Percentiles rank a stretch among this genome's conserved stretches.
phyloP scores from a whole-genome alignment of 2,888 invertebrate genomes.

The Steromphala cineraria region DNA sequence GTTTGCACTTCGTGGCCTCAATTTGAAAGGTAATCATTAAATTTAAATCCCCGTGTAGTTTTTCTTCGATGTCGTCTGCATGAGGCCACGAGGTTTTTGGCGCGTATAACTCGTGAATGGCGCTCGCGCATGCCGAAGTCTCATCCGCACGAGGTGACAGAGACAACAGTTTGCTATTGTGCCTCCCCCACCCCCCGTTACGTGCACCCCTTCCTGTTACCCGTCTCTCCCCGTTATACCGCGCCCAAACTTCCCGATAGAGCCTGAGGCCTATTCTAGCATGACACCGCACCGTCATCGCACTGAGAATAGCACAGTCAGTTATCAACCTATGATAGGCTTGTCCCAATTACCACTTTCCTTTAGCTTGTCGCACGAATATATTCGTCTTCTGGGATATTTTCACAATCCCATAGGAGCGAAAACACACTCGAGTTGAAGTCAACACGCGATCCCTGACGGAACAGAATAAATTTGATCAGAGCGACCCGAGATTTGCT shows the following conservation, averaged over 20 bases:
- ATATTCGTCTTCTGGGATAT: neutral
- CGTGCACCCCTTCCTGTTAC: constrained; percentile 19
- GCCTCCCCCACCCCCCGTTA: neutral
- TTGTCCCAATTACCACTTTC: constrained; percentile 9
- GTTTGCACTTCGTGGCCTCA: constrained; percentile 3
- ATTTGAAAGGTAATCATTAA: constrained; percentile 10
- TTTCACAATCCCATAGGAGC: constrained; percentile 13
- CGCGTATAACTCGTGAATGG: neutral
- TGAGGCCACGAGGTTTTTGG: neutral
- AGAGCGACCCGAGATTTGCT: constrained; percentile 17
- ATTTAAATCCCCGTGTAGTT: constrained; percentile 2
- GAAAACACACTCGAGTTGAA: constrained; percentile 16
- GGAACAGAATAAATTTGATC: constrained; percentile 18
- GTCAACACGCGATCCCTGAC: constrained; percentile 17
- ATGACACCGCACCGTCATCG: constrained; percentile 1
- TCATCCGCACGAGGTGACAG: constrained; percentile 6
- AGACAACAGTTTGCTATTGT: constrained; percentile 19
- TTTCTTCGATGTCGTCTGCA: neutral
- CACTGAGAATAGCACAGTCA: constrained; percentile 1
- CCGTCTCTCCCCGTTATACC: neutral
- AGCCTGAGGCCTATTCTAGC: neutral
- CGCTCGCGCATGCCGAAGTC: constrained; percentile 10
- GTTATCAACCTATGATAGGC: constrained; percentile 14
- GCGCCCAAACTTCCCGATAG: neutral
- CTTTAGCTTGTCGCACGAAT: neutral